Conservation (phyloP, 2,888 invertebrate species). For the Drosophila mulleri region DNA sequence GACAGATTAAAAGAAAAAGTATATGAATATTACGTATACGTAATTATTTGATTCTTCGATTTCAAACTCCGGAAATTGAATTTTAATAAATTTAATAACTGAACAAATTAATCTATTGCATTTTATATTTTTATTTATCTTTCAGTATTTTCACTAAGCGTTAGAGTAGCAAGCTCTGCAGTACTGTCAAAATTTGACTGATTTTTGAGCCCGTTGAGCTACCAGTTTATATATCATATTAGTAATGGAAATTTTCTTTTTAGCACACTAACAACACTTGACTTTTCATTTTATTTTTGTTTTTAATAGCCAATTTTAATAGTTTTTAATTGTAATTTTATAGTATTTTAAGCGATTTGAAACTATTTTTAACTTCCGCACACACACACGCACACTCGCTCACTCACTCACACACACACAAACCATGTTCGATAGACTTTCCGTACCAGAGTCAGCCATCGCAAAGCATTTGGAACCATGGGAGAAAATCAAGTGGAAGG, state of each 20-base stretch:
- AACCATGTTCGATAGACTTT: slow-evolving; percentile 12
- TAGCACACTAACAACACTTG: slow-evolving; percentile 14
- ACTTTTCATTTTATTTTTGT: slow-evolving; percentile 15
- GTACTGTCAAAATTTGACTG: slow-evolving; percentile 10
- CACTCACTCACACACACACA: no score
- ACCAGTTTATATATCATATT: background rate
- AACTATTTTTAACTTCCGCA: background rate
- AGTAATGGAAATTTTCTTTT: slow-evolving; percentile 7
- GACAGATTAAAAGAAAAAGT: no score
- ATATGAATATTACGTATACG: no score
- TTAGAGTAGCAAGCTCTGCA: background rate
- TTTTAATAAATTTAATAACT: background rate
- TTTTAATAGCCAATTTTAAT: slow-evolving; percentile 9
- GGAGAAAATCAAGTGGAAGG: slow-evolving; percentile 70
- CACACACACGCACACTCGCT: no score
- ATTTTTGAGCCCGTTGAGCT: no score
- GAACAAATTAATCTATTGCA: background rate
- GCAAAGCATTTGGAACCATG: slow-evolving; percentile 65
- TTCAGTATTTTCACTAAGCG: background rate
- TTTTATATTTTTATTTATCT: background rate
- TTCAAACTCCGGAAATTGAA: no score
- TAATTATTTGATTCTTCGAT: no score
- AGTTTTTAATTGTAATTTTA: slow-evolving; percentile 13
- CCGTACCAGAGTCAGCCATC: slow-evolving; percentile 7
- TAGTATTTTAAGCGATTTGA: slow-evolving; percentile 15